Base-by-base conservation (phyloP, 2,888 invertebrate genomes). In the Agrochola lota region DNA sequence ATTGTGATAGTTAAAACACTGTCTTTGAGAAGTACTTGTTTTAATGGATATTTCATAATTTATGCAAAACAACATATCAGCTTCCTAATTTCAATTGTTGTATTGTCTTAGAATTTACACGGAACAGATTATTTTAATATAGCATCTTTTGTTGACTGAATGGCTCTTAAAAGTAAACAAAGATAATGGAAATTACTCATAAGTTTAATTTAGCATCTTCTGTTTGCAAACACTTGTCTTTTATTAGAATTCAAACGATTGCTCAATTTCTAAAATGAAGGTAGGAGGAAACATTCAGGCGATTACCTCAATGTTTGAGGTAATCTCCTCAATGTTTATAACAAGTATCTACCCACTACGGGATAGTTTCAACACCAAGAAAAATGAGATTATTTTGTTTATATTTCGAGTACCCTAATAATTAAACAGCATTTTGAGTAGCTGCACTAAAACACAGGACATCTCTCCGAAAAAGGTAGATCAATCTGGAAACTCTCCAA, bases 161-260 rank as follows among this genome's bases (percentile, higher is more conserved):
- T 72, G 20, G 60, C 12, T 43, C 20, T 20, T 60, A 40, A 79
- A 77, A n/a, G n/a, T n/a, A 12, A 60, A 30, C 49, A 80, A 62
- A 35, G n/a, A 12, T 80, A 60, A 77, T 71, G 49, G 71, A 79
- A 60, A 77, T 80, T 52, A 30, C 40, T 35, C 43, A 43, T 52
- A 11, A 35, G 8, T 80, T 71, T 40, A 30, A n/a, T 71, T 59
- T 80, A 30, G 8, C 20, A 23, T 49, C n/a, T 72, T 26, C 2
- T 52, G n/a, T 73, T 62, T 59, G 9, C 1, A n/a, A 23, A 17
- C 23, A 59, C 59, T 15, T 59, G 15, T 26, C 26, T 49, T 40
- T 35, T 35, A 35, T 15, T 46, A 49, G 1, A 49, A 49, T 49
- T 49, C 49, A 17, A 17, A 49, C 20, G 7, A 20, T 52, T 52